phyloP scores from a whole-genome alignment of 1,140 invertebrate genomes.

The Zaprionus inermis region DNA sequence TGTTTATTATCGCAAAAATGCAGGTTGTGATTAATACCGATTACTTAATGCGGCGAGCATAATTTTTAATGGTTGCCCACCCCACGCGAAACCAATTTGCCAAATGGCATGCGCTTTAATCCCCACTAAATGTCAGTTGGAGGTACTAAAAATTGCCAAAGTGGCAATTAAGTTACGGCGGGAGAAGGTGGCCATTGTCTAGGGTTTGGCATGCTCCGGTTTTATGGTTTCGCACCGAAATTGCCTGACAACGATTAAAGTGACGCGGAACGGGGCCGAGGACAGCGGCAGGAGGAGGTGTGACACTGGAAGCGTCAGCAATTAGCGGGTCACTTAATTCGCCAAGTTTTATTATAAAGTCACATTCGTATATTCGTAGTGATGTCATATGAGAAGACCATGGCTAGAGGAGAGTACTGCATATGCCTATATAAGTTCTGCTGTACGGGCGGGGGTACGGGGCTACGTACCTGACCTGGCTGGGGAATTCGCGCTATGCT shows the following conservation, averaged over 20 bases:
- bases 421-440: constrained; percentile 2
- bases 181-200: constrained; percentile 12
- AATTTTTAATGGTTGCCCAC: constrained; percentile 12
- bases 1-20: constrained; percentile 12
- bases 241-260: constrained; percentile 58
- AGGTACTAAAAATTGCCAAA: constrained; percentile 73
- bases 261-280: constrained; percentile 22
- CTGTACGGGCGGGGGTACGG: neutral
- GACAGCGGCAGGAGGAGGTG: constrained; percentile 1
- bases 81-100: constrained; percentile 47
- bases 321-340: constrained; percentile 72
- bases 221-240: constrained; percentile 28
- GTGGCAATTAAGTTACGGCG: constrained; percentile 39
- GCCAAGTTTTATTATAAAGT: constrained; percentile 36
- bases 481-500: constrained; percentile 36
- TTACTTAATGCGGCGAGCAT: constrained; percentile 13
- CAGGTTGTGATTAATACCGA: constrained; percentile 27
- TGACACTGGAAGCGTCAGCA: constrained; percentile 47
- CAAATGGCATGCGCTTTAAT: constrained; percentile 56
- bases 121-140: constrained; percentile 50
- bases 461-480: neutral
- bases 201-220: constrained; percentile 23
- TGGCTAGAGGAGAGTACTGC: constrained; percentile 1
- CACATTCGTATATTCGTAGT: constrained; percentile 32
- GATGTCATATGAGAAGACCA: constrained; percentile 59